phyloP scores from a whole-genome alignment of 2,113 vertebrate genomes.

The Hyaena hyaena region DNA sequence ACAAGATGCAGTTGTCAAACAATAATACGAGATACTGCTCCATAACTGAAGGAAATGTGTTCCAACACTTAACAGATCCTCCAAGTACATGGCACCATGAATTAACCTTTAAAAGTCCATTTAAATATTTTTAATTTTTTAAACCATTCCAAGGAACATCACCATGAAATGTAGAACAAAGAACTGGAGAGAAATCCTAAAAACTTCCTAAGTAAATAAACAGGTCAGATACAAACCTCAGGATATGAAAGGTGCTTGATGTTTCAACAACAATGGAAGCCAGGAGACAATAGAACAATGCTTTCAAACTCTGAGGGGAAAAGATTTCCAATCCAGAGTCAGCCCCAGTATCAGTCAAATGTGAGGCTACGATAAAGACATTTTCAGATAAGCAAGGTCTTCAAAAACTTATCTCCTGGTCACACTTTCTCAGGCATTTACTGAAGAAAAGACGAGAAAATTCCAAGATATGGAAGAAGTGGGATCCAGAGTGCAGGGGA shows the following conservation, averaged over 20 bases:
- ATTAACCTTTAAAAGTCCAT: not conserved
- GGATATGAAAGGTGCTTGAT: not conserved
- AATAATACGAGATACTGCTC: not conserved
- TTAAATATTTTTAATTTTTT: not conserved
- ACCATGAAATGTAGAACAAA: not conserved
- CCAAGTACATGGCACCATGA: not conserved
- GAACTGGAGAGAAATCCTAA: not conserved
- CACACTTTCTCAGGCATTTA: not conserved
- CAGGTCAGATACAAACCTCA: not conserved
- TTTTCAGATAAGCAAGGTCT: not conserved
- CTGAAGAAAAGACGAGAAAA: not conserved
- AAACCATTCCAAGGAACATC: not conserved
- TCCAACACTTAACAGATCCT: not conserved
- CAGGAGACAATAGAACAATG: conserved; percentile 48
- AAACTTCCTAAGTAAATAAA: conserved; percentile 30
- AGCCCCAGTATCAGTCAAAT: not conserved
- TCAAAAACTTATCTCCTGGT: not conserved
- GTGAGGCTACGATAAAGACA: not conserved
- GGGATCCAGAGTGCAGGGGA: not conserved
- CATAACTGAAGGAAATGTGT: not conserved
- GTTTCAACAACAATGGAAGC: not conserved
- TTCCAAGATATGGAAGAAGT: not conserved
- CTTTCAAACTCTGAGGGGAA: not conserved
- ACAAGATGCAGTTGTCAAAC: conserved; percentile 7
- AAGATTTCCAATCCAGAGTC: not conserved